phyloP scores from a whole-genome alignment of 2,113 vertebrate species.

The Hyperoodon ampullatus region DNA sequence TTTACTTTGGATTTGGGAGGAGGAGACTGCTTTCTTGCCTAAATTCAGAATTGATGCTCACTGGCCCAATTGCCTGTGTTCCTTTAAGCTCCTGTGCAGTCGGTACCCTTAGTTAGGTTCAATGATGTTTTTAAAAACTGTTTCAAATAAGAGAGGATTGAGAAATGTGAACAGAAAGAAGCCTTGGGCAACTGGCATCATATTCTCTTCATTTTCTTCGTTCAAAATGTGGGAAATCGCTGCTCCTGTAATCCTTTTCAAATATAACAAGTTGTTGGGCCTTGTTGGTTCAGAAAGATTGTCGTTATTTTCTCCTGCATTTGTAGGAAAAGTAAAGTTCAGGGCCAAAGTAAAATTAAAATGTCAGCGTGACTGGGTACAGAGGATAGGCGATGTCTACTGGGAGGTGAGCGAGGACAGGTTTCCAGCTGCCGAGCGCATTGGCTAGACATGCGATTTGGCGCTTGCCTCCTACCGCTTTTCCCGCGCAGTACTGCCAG shows the following conservation, averaged over 20 bases:
- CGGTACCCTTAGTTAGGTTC: neutral
- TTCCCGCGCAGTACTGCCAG: accelerated
- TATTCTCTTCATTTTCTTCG: neutral
- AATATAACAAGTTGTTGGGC: neutral
- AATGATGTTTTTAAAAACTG: neutral
- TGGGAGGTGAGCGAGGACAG: neutral
- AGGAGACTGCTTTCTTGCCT: neutral
- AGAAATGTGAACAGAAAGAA: neutral
- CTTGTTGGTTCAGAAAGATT: neutral
- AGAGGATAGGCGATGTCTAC: neutral
- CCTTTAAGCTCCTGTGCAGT: neutral
- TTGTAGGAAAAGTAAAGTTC: neutral
- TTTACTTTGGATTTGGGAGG: neutral
- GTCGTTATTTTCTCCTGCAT: neutral
- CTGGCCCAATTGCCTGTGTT: neutral
- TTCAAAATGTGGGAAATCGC: neutral
- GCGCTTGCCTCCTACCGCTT: accelerated
- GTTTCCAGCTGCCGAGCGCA: accelerated
- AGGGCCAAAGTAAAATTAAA: neutral
- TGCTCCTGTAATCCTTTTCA: neutral
- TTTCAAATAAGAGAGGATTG: neutral
- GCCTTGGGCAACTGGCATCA: neutral
- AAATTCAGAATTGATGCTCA: neutral
- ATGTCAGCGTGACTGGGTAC: neutral
- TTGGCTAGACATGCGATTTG: accelerated